Evolutionary conservation across 2,113 vertebrate species (phyloP), one percentile per base, ranked within the genome.

Genomic region (Nothoprocta perdicaria): DNA sequence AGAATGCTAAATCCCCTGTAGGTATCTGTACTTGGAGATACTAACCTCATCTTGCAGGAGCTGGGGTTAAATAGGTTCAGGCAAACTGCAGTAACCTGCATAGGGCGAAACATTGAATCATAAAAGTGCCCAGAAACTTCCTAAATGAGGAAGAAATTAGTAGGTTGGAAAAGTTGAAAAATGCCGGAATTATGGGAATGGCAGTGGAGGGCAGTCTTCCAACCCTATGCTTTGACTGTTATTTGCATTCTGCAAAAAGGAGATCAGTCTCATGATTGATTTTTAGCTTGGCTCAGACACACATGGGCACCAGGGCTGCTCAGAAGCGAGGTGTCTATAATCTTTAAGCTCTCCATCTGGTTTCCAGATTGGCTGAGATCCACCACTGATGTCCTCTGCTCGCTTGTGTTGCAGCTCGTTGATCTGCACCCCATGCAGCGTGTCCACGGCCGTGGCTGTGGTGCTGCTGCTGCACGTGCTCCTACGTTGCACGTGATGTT

Each of bases 181-280:
- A 16, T 57, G 9, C 15, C 14, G 29, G 27, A 57, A 57, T 31
- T 55, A 31, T 31, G 29, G 27, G 15, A 57, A 57, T 17, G 29
- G 29, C 53, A 57, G 53, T 31, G 53, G 53, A 57, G 53, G 53
- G 29, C 53, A 9, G 17, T 57, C 27, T 55, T 57, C 53, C 29
- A 16, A 17, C 53, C 53, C 53, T 57, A 6, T 31, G 9, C 29
- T 57, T 57, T 17, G 53, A 57, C 14, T 31, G 15, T 31, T 57
- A 31, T 17, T 15, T 31, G 17, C 53, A 57, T 29, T 55, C 27
- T 57, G 27, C 53, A 6, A 31, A 53, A 31, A 31, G 29, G 50
- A 45, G 23, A 2, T 12, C 8, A n/a, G 9, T n/a, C n/a, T 1
- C 1, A 8, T 74, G 41, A 1, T 5, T 19, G 58, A 4, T 19